These are phyloP conservation scores for Oligia strigilis DNA, from an alignment of 2,888 invertebrate genomes.

Conservation along the genomic window DNA sequence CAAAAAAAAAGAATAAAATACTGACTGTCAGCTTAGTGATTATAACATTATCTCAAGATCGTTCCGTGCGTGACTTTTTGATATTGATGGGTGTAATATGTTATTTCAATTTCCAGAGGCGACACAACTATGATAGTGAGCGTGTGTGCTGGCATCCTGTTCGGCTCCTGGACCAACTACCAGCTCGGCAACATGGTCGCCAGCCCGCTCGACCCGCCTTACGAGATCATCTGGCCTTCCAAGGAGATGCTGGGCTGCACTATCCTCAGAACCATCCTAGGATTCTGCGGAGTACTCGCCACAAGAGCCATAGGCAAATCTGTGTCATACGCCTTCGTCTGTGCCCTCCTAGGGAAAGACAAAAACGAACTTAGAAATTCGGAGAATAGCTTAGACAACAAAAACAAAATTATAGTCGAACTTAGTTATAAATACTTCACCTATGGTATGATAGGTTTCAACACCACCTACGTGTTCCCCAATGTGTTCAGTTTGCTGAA, in stretches of 20 bases:
- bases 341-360: constrained; percentile 93
- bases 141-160: constrained; percentile 94
- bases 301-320: constrained; percentile 93
- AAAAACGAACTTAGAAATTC: constrained; percentile 92
- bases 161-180: constrained; percentile 96
- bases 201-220: constrained; percentile 92
- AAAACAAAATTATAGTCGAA: constrained; percentile 94
- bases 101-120: constrained; percentile 91
- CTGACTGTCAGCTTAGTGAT: too few species aligned
- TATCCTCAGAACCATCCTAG: constrained; percentile 93
- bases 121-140: constrained; percentile 97
- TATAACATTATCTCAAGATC: background rate
- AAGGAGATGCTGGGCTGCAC: constrained; percentile 92
- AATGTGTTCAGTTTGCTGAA: constrained; percentile 93
- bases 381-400: constrained; percentile 92
- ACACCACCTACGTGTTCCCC: constrained; percentile 94
- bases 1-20: background rate
- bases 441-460: constrained; percentile 95
- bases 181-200: constrained; percentile 93
- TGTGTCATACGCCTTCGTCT: constrained; percentile 92
- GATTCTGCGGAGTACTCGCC: constrained; percentile 93
- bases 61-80: background rate
- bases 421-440: constrained; percentile 95
- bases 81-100: background rate
- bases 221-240: constrained; percentile 95